These are phyloP conservation scores for Muscicapa comitata DNA, from an alignment of 2,797 vertebrate species.

Conservation along the genomic window DNA sequence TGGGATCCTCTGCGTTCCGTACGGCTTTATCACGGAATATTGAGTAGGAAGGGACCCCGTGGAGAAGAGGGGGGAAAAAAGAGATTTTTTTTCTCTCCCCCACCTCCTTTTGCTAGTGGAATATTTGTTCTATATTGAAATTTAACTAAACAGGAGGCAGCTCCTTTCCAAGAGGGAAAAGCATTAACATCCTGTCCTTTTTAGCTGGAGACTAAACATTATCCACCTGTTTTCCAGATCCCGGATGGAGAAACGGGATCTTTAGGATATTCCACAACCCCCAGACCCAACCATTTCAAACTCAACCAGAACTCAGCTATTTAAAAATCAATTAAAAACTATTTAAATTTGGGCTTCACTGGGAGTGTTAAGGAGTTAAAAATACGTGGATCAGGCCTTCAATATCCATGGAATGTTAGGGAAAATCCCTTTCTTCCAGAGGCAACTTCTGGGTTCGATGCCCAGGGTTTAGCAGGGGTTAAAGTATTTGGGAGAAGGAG, in stretches of 20 bases:
- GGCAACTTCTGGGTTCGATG: neutral
- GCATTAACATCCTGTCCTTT: neutral
- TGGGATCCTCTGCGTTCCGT: neutral
- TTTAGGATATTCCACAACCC: neutral
- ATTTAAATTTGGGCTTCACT: neutral
- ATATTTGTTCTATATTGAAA: neutral
- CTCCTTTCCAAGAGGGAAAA: neutral
- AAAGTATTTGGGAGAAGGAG: neutral
- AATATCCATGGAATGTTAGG: fast-evolving
- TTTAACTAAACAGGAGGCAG: conserved; percentile 11
- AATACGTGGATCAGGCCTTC: neutral
- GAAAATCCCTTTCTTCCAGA: neutral
- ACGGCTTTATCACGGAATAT: fast-evolving
- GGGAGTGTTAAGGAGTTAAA: neutral
- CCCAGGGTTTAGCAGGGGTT: neutral
- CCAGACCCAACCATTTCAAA: neutral
- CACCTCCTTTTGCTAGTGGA: neutral
- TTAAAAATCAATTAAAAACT: neutral
- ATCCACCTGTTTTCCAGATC: neutral
- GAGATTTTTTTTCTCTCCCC: neutral
- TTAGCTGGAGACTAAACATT: neutral
- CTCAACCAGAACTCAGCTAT: neutral
- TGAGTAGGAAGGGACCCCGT: neutral
- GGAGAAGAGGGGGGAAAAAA: fast-evolving
- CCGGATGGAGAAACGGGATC: neutral